Evolutionary conservation across 2,797 vertebrate genomes (phyloP), one percentile per base, ranked within the genome.

Genomic region (Paratrypauchen microcephalus): DNA sequence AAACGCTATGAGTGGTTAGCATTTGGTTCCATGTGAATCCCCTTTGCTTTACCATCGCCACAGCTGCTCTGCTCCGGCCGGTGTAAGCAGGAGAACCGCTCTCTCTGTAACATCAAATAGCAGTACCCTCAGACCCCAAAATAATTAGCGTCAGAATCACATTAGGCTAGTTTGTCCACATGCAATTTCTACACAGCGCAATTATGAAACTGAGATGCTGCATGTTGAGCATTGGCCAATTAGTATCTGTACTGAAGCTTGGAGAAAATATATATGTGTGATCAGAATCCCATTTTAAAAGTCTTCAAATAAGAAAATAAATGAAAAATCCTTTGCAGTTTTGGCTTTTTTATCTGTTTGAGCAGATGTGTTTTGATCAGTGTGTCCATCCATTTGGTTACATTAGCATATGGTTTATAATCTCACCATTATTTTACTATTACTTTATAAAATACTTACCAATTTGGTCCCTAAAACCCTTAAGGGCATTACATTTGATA

Each of bases 91-190:
- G 59, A 61, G 2, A 32, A 61, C 59, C 59, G 41, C 32, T 61
- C 57, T 59, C 30, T 60, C 58, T 32, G 30, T 36, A 21, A 61
- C 32, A 61, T 61, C 59, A 61, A 61, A 36, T 21, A 23, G 21
- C 36, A 63, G 39, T 47, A 26, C 61, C 71, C 47, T 55, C 54
- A 60, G 56, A 80, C 70, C 47, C 56, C 63, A 64, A 63, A 74
- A 80, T 78, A 73, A 83, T 81, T 67, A 74, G 55, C 59, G 76
- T 30, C 58, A 54, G 50, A 68, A 63, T 21, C 6, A 73, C 66
- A 56, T 39, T 13, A 73, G 71, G 68, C 66, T 71, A 65, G 32
- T 64, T 70, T 60, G 74, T 61, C 48, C 32, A 41, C 32, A 57
- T 23, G 54, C 30, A 65, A n/a, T 30, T 65, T 26, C 47, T 30